Percentiles rank a stretch among this genome's conserved stretches.
Evolutionary conservation across 2,797 vertebrate genomes (phyloP).

Genomic region (Darevskia nairensis): DNA sequence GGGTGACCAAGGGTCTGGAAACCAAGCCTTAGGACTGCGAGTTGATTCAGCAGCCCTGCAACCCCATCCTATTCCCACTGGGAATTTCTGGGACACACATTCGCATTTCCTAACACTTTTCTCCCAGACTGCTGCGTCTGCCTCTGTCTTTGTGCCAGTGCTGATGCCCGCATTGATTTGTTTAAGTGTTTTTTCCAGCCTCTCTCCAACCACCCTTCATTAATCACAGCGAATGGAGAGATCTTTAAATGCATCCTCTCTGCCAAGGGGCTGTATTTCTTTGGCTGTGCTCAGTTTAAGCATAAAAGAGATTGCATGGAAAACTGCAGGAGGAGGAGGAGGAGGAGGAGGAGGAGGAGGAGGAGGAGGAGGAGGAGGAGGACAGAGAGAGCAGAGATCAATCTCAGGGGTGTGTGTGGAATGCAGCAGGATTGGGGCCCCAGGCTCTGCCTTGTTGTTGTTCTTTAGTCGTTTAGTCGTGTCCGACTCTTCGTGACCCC

Average conservation of each 20-base stretch:
- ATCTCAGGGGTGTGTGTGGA: background rate
- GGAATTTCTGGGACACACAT: background rate
- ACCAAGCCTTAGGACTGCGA: too few relatives aligned
- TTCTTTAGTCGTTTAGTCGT: too few relatives aligned
- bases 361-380: too few relatives aligned
- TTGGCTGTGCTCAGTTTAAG: too few relatives aligned
- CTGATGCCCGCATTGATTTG: constrained; percentile 21
- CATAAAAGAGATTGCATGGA: background rate
- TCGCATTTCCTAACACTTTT: background rate
- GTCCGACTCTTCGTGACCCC: too few relatives aligned
- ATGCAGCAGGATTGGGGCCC: background rate
- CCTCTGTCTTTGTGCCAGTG: background rate
- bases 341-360: too few relatives aligned
- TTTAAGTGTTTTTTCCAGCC: constrained; percentile 1
- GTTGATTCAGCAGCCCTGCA: too few relatives aligned
- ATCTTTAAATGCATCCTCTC: background rate
- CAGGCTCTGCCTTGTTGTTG: background rate
- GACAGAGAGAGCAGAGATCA: too few relatives aligned
- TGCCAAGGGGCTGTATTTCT: background rate
- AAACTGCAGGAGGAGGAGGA: too few relatives aligned
- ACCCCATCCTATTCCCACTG: fast-evolving
- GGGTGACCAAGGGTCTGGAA: too few relatives aligned
- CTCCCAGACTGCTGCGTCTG: background rate
- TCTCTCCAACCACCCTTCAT: background rate
- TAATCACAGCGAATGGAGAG: constrained; percentile 13